Conservation (phyloP, 2,888 invertebrate genomes). For the Fragum whitleyi region DNA sequence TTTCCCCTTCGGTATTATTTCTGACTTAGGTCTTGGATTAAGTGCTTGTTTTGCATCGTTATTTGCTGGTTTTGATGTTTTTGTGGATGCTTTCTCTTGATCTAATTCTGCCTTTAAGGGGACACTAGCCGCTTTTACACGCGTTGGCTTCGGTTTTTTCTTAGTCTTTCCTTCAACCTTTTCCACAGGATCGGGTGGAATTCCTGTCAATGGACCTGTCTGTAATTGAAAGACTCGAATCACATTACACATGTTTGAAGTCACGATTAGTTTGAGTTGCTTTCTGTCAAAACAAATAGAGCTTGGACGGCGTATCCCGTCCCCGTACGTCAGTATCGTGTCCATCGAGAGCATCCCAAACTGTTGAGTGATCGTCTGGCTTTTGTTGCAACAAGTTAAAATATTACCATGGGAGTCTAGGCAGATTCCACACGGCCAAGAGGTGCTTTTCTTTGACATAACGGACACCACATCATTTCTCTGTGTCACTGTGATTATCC, state of each 20-base stretch:
- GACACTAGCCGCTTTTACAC: not conserved
- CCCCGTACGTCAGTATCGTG: slow-evolving; percentile 25
- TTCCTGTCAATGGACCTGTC: not conserved
- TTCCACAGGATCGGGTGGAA: slow-evolving; percentile 1
- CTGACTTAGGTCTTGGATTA: slow-evolving; percentile 7
- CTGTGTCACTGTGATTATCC: slow-evolving; percentile 47
- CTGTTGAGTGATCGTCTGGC: slow-evolving; percentile 41
- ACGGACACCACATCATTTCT: slow-evolving; percentile 56
- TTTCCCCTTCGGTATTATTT: not conserved
- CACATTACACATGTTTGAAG: slow-evolving; percentile 36
- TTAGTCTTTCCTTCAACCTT: not conserved
- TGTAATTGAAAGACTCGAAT: slow-evolving; percentile 50
- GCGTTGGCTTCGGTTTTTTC: not conserved
- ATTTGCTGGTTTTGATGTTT: not conserved
- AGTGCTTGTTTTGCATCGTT: not conserved
- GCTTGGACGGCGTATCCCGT: slow-evolving; percentile 51
- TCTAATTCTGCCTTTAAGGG: not conserved
- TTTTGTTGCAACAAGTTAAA: slow-evolving; percentile 42
- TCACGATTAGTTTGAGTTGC: slow-evolving; percentile 42
- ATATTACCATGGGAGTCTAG: slow-evolving; percentile 48
- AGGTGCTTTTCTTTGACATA: slow-evolving; percentile 30
- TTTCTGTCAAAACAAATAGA: slow-evolving; percentile 48
- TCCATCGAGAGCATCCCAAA: slow-evolving; percentile 37
- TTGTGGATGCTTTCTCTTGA: not conserved
- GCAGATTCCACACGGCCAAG: slow-evolving; percentile 60